These are phyloP conservation scores for Ommatoiulus sabulosus DNA, from an alignment of 2,888 invertebrate genomes.

Conservation along the genomic window DNA sequence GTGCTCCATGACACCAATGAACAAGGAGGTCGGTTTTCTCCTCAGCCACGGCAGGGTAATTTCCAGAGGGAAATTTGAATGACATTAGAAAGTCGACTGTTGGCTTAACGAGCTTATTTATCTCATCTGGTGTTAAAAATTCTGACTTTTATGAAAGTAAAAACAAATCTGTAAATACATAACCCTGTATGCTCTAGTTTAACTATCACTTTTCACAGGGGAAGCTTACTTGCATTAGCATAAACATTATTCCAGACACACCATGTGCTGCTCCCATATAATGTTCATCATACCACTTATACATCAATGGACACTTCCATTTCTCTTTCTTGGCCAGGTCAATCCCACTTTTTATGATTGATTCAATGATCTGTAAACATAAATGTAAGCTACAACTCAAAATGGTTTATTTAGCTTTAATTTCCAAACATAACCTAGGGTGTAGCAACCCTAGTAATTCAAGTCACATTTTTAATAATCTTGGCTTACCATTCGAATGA, in stretches of 20 bases:
- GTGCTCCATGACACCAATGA: conserved; percentile 96
- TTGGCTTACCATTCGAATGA: conserved; percentile 73
- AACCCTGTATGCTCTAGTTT: not conserved
- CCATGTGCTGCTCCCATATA: conserved; percentile 94
- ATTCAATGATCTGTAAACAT: conserved; percentile 73
- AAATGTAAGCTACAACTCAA: no score
- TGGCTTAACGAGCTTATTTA: conserved; percentile 65
- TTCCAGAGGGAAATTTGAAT: conserved; percentile 68
- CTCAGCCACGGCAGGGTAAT: conserved; percentile 78
- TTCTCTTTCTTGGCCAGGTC: conserved; percentile 72
- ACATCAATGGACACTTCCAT: conserved; percentile 76
- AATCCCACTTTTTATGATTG: conserved; percentile 73
- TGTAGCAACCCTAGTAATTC: no score
- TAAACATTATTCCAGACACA: conserved; percentile 83
- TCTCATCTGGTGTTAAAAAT: conserved; percentile 60
- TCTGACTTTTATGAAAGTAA: conserved; percentile 60
- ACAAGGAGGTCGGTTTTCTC: conserved; percentile 80
- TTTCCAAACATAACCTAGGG: no score
- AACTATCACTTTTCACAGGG: not conserved
- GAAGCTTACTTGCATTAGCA: conserved; percentile 78
- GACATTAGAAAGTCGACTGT: conserved; percentile 68
- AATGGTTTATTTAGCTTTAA: no score
- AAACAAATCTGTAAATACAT: no score
- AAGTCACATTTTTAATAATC: not conserved
- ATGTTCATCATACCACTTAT: conserved; percentile 86